Base-by-base conservation (phyloP, 2,888 invertebrate genomes). In the Rotaria magnacalcarata region DNA sequence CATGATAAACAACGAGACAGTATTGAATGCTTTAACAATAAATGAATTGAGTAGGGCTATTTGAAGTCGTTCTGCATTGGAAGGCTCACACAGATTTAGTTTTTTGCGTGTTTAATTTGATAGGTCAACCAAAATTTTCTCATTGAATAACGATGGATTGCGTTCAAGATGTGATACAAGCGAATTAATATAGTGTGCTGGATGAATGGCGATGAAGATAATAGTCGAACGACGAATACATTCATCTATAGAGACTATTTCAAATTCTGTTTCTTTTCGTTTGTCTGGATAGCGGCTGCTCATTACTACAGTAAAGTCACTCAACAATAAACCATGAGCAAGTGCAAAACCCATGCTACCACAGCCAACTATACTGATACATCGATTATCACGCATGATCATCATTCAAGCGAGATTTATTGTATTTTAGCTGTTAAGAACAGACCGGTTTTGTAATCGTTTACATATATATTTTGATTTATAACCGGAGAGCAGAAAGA, bases 21-120 rank as follows among this genome's bases (percentile, higher is more conserved):
- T 89, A 87, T 90, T 90, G 87, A 90, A 90, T 0, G 89, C 89
- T 87, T 90, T 90, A 8, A 89, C 89, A 67, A 89, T 88, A 2
- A 84, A 85, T 10, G 89, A 88, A 3, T 87, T 67, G 2, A 88
- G 89, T 11, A 89, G 67, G 2, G 89, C 84, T 19, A 87, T 84
- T 74, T 88, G 87, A 19, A 90, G 87, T 80, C 88, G 88, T 86
- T 89, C 89, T 0, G 89, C 89, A 85, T 89, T 89, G 8, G 89
- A 89, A 24, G n/a, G 19, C 11, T 58, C n/a, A 21, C 3, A 7
- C 21, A 87, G 84, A 4, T 87, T 85, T 24, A 88, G 88, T 84
- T 88, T 87, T 0, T 47, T 47, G 47, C 47, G 7, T 10, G 88
- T 88, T 41, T 89, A 85, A 87, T 90, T 90, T 10, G 89, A 89